phyloP scores from a whole-genome alignment of 1,140 invertebrate species.

The Monochamus saltuarius region DNA sequence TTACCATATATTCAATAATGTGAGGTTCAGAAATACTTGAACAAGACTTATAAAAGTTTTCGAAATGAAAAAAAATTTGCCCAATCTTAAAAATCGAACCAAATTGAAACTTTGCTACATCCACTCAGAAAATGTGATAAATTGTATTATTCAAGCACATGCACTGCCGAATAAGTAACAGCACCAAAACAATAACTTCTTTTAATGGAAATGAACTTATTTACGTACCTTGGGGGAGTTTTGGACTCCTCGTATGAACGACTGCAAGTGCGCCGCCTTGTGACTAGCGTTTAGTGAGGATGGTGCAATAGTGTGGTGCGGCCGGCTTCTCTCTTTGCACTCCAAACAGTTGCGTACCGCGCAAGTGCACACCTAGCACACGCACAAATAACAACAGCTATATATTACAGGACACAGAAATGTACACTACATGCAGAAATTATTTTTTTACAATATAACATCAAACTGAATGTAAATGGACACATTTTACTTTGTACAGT shows the following conservation, averaged over 20 bases:
- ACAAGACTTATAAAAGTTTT: too few relatives aligned
- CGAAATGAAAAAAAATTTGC: too few relatives aligned
- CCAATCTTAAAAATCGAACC: too few relatives aligned
- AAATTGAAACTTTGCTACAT: too few relatives aligned
- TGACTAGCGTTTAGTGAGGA: conserved; percentile 56
- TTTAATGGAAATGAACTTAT: too few relatives aligned
- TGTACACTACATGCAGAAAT: background rate
- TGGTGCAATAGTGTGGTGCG: conserved; percentile 55
- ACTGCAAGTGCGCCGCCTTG: conserved; percentile 75
- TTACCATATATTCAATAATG: too few relatives aligned
- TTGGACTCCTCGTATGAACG: conserved; percentile 82
- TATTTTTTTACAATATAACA: background rate
- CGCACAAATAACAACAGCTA: conserved; percentile 28
- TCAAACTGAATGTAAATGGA: background rate
- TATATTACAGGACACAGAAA: conserved; percentile 16
- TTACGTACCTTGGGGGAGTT: conserved; percentile 78
- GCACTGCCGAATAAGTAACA: too few relatives aligned
- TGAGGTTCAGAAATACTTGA: too few relatives aligned
- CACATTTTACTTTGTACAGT: too few relatives aligned
- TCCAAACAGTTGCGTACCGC: conserved; percentile 97
- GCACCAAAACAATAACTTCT: too few relatives aligned
- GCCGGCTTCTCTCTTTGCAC: conserved; percentile 89
- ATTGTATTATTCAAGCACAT: too few relatives aligned
- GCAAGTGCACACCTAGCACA: conserved; percentile 89
- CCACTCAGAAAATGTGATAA: too few relatives aligned